A percentile compares a stretch with the other conserved stretches of the same genome.
Evolutionary conservation across 2,797 vertebrate genomes (phyloP).

Genomic region (Decapterus maruadsi): DNA sequence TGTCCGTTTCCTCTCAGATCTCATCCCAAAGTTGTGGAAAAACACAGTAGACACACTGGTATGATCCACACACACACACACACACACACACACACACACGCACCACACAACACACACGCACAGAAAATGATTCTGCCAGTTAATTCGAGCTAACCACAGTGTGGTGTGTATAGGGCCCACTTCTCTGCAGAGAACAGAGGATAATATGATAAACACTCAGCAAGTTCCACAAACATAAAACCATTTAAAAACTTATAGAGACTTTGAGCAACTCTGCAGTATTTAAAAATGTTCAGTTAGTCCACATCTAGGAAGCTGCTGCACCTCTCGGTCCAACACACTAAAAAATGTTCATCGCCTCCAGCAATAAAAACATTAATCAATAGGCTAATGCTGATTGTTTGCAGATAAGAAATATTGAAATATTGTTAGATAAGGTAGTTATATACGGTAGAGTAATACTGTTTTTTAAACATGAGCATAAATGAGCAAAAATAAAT

Average conservation of each 20-base stretch:
- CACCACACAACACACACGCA: slow-evolving; percentile 22
- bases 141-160: slow-evolving; percentile 66
- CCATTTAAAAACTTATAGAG: slow-evolving; percentile 48
- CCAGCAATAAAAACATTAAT: not conserved
- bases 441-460: not conserved
- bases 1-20: slow-evolving; percentile 83
- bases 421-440: not conserved
- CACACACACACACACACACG: slow-evolving; percentile 33
- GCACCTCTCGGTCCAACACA: not conserved
- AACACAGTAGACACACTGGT: slow-evolving; percentile 61
- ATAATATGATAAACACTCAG: slow-evolving; percentile 67
- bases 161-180: slow-evolving; percentile 48
- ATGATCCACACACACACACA: slow-evolving; percentile 34
- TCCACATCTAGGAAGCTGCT: slow-evolving; percentile 9
- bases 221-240: slow-evolving; percentile 54
- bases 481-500: slow-evolving; percentile 3
- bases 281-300: slow-evolving; percentile 32
- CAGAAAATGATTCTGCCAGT: slow-evolving; percentile 60
- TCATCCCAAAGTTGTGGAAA: slow-evolving; percentile 80
- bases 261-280: slow-evolving; percentile 37
- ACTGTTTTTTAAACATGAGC: not conserved
- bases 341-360: not conserved
- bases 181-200: slow-evolving; percentile 67
- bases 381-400: no score
- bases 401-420: not conserved